Evolutionary conservation across 2,888 invertebrate genomes (phyloP), one percentile per base, ranked within the genome.

Genomic region (Apocheima hispidaria): DNA sequence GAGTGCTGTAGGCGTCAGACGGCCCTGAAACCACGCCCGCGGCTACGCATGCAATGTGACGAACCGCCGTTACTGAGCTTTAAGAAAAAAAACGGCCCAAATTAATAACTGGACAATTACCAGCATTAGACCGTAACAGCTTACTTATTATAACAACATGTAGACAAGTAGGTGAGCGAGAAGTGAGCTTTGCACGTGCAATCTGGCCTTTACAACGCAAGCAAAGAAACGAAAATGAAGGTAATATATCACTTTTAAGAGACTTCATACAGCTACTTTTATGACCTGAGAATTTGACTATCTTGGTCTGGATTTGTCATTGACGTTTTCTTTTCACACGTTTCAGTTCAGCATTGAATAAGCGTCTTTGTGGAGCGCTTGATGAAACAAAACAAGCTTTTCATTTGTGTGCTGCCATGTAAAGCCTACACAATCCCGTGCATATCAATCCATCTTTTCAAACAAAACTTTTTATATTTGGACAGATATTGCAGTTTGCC

Each of bases 1-100:
- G 81, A 86, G 86, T 84, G 68, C 66, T 68, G 78, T 74, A 64
- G 76, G 79, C 62, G 69, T 67, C 73, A 70, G 78, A 74, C 66
- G 79, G 68, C 84, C 83, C 75, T 84, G 87, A 82, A 74, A 63
- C 48, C 23, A 48, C 62, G 65, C 70, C 66, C 56, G 66, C 63
- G 52, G 63, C 48, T 16, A 50, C 43, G 56, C 52, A 41, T 57
- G 56, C 23, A 14, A 30, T 21, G 33, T 16, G 44, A 33, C 44
- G 54, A 30, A n/a, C 30, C n/a, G 43, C 18, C 21, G 36, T n/a
- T 14, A 49, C 14, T 12, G 41, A 53, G 30, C 52, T 52, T 58
- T 18, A 28, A 43, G 20, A 28, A 7, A 49, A 46, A 36, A 36
- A 23, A 18, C 28, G 18, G 21, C 16, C 12, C 41, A 44, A 18